Conservation (phyloP, 2,113 vertebrate genomes). For the Microtus montanus region DNA sequence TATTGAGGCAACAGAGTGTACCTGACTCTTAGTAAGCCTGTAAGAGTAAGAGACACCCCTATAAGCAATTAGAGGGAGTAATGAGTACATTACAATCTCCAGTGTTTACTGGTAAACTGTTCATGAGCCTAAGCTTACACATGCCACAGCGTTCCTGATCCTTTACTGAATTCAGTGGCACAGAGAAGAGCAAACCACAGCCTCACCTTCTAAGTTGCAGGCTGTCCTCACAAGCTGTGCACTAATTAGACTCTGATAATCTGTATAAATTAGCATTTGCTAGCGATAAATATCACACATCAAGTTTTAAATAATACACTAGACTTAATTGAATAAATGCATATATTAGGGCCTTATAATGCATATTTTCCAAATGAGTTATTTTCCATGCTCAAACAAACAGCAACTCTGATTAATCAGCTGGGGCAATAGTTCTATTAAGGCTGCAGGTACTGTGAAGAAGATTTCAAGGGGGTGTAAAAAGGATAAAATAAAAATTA, state of each 20-base stretch:
- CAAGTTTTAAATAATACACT: constrained; percentile 79
- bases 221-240: constrained; percentile 39
- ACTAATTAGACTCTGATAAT: constrained; percentile 74
- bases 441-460: constrained; percentile 38
- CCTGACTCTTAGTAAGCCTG: neutral
- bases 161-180: neutral
- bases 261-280: constrained; percentile 77
- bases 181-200: neutral
- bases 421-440: constrained; percentile 47
- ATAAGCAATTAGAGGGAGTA: neutral
- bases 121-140: neutral
- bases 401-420: constrained; percentile 72
- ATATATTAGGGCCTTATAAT: constrained; percentile 75
- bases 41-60: neutral
- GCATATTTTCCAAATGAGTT: constrained; percentile 76
- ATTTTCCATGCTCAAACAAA: constrained; percentile 76
- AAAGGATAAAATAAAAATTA: neutral
- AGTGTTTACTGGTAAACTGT: neutral
- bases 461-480: constrained; percentile 23
- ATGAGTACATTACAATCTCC: neutral
- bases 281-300: constrained; percentile 73
- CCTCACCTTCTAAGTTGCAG: constrained; percentile 1
- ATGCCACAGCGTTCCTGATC: neutral
- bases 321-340: constrained; percentile 79
- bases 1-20: fast-evolving